Evolutionary conservation across 2,113 vertebrate species (phyloP).

Genomic region (Poeciliopsis prolifica): DNA sequence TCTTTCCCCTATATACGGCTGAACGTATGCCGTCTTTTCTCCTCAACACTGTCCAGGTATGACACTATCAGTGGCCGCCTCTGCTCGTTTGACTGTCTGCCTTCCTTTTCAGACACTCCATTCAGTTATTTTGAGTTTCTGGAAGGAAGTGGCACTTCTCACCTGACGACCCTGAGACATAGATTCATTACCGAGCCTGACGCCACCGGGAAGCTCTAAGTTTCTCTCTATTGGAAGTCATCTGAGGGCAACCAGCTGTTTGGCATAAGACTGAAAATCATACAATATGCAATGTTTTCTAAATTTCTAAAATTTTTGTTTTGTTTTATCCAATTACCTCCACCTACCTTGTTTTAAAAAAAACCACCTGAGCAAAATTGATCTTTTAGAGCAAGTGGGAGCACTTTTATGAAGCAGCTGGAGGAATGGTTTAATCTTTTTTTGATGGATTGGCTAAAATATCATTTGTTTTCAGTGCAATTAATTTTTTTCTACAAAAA

Average conservation of each 20-base stretch:
- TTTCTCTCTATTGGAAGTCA: constrained; percentile 72
- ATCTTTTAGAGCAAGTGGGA: not conserved
- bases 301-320: not conserved
- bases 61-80: constrained; percentile 10
- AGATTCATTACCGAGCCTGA: constrained; percentile 73
- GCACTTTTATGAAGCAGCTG: not conserved
- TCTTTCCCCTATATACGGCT: not conserved
- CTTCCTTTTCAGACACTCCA: constrained; percentile 33
- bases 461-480: not conserved
- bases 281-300: constrained; percentile 84
- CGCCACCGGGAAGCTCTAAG: constrained; percentile 74
- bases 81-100: constrained; percentile 27
- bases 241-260: constrained; percentile 86
- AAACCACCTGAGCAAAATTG: not conserved
- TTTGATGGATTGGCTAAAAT: not conserved
- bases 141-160: constrained; percentile 71
- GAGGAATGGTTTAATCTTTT: not conserved
- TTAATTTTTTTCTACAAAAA: not conserved
- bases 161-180: constrained; percentile 72
- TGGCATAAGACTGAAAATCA: constrained; percentile 88
- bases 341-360: not conserved
- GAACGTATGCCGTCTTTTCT: constrained; percentile 5
- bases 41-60: constrained; percentile 22
- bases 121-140: constrained; percentile 67
- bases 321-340: no score